These are phyloP conservation scores for Lasioglossum morio DNA, from an alignment of 2,888 invertebrate genomes.

Conservation along the genomic window DNA sequence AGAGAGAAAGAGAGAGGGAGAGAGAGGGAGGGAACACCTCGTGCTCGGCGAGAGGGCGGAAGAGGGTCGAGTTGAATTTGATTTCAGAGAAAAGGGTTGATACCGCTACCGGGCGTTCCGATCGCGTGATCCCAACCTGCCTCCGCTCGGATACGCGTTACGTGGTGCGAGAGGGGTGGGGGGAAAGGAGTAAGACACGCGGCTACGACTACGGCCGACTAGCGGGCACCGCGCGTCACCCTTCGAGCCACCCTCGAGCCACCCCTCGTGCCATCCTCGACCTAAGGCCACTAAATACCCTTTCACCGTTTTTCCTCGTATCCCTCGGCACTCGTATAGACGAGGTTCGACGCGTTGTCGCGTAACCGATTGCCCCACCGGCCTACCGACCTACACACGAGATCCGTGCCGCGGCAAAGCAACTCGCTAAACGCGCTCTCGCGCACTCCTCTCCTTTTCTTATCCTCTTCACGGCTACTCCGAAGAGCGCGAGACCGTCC, in stretches of 20 bases:
- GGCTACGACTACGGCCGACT: slow-evolving; percentile 48
- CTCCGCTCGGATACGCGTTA: slow-evolving; percentile 71
- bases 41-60: slow-evolving; percentile 20
- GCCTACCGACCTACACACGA: slow-evolving; percentile 38
- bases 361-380: slow-evolving; percentile 33
- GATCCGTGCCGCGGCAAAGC: not conserved
- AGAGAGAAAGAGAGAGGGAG: not conserved
- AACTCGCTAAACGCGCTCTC: not conserved
- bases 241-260: slow-evolving; percentile 12
- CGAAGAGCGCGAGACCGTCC: not conserved
- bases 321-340: slow-evolving; percentile 1
- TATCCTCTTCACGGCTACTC: not conserved
- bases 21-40: slow-evolving; percentile 11
- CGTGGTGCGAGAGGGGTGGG: slow-evolving; percentile 33
- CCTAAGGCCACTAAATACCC: slow-evolving; percentile 20
- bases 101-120: slow-evolving; percentile 73
- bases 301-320: slow-evolving; percentile 24
- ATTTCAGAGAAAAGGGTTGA: slow-evolving; percentile 83
- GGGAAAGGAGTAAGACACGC: slow-evolving; percentile 42
- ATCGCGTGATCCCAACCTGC: slow-evolving; percentile 81
- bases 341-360: slow-evolving; percentile 15
- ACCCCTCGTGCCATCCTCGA: slow-evolving; percentile 4
- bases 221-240: slow-evolving; percentile 5
- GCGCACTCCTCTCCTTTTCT: not conserved
- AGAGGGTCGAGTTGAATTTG: slow-evolving; percentile 78